These are phyloP conservation scores for Yponomeuta plumbellus DNA, from an alignment of 2,888 invertebrate species.

Conservation along the genomic window DNA sequence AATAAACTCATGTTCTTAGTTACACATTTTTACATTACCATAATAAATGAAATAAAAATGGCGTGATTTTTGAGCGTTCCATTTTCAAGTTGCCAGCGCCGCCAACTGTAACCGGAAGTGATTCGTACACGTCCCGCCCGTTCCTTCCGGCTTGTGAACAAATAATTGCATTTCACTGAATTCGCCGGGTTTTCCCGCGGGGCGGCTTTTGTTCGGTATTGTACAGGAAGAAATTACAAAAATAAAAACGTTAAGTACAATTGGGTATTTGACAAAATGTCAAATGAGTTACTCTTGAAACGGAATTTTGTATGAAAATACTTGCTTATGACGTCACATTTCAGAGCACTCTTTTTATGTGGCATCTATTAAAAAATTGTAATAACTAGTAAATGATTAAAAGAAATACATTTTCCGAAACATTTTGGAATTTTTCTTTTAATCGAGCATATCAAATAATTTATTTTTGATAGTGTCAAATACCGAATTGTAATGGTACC, in stretches of 20 bases:
- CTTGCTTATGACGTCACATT: too few species aligned
- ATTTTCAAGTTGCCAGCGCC: not conserved
- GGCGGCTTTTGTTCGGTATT: not conserved
- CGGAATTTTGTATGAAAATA: too few species aligned
- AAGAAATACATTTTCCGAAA: too few species aligned
- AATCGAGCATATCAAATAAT: too few species aligned
- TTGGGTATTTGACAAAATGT: too few species aligned
- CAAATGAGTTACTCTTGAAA: too few species aligned
- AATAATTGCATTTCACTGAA: constrained; percentile 6
- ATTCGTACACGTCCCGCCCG: constrained; percentile 10
- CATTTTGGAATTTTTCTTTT: too few species aligned
- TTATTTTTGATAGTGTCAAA: too few species aligned
- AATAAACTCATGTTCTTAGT: not conserved
- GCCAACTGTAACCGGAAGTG: constrained; percentile 10
- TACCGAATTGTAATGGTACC: too few species aligned
- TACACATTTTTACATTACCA: not conserved
- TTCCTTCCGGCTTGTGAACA: constrained; percentile 10
- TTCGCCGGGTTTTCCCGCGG: not conserved
- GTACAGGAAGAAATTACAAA: not conserved
- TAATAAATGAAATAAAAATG: not conserved
- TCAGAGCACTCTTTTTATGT: too few species aligned
- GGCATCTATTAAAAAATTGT: too few species aligned
- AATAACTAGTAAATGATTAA: too few species aligned
- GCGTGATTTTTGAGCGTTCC: not conserved
- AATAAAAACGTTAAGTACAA: not conserved